These are phyloP conservation scores for Leguminivora glycinivorella DNA, from an alignment of 1,140 invertebrate species.

Conservation along the genomic window DNA sequence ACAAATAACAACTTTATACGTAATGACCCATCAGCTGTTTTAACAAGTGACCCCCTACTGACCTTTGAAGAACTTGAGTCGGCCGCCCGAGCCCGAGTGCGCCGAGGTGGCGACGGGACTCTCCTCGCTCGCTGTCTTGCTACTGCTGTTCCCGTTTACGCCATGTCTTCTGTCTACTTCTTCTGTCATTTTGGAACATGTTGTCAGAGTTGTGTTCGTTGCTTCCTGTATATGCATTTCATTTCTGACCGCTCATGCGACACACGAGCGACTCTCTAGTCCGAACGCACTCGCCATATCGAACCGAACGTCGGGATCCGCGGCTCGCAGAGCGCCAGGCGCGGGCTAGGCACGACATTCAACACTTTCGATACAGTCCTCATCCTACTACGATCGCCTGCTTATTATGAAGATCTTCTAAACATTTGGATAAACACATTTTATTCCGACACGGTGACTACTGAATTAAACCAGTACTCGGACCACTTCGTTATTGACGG, in stretches of 20 bases:
- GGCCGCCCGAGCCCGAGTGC: slow-evolving; percentile 73
- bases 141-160: slow-evolving; percentile 82
- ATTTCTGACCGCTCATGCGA: slow-evolving; percentile 74
- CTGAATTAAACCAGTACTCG: slow-evolving; percentile 54
- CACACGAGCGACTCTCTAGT: slow-evolving; percentile 65
- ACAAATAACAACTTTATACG: not conserved
- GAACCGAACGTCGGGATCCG: slow-evolving; percentile 50
- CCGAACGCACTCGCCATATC: slow-evolving; percentile 67
- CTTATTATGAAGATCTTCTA: slow-evolving; percentile 60
- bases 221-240: slow-evolving; percentile 80
- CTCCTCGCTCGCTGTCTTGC: slow-evolving; percentile 68
- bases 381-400: slow-evolving; percentile 73
- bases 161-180: slow-evolving; percentile 82
- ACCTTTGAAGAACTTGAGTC: slow-evolving; percentile 83
- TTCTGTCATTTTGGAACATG: slow-evolving; percentile 84
- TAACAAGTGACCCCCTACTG: slow-evolving; percentile 38
- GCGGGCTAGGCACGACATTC: slow-evolving; percentile 58
- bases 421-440: slow-evolving; percentile 75
- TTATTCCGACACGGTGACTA: slow-evolving; percentile 72
- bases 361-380: slow-evolving; percentile 69
- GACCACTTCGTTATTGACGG: slow-evolving; percentile 45
- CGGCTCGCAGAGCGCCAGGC: slow-evolving; percentile 55
- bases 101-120: slow-evolving; percentile 60
- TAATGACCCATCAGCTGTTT: not conserved
- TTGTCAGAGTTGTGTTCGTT: slow-evolving; percentile 80